Conservation (phyloP, 2,113 vertebrate genomes). For the Mormoops blainvillei region DNA sequence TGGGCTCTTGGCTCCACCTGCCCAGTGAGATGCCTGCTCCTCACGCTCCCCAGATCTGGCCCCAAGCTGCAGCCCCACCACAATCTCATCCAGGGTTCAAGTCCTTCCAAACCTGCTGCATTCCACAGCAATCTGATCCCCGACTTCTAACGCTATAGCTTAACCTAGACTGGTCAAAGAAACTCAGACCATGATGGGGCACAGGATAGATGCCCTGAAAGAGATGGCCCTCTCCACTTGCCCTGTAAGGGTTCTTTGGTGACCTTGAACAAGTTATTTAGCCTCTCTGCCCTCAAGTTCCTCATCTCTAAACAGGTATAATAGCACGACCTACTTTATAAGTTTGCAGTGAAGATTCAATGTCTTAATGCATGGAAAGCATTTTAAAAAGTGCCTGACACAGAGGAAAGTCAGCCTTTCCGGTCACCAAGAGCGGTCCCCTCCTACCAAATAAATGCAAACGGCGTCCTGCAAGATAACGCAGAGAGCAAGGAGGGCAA, state of each 20-base stretch:
- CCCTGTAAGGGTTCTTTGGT: not conserved
- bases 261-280: not conserved
- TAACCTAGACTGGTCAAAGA: not conserved
- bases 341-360: not conserved
- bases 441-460: not conserved
- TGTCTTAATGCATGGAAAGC: not conserved
- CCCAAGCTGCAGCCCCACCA: accelerated
- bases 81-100: not conserved
- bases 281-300: not conserved
- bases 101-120: not conserved
- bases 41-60: accelerated
- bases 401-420: not conserved
- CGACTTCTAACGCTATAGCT: not conserved
- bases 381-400: not conserved
- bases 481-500: not conserved
- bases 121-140: not conserved
- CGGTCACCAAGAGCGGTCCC: not conserved
- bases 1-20: not conserved
- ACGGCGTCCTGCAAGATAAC: not conserved
- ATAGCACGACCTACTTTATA: not conserved
- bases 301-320: not conserved
- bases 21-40: not conserved
- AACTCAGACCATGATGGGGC: not conserved
- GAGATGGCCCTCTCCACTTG: not conserved
- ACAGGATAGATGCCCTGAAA: not conserved